A percentile compares a stretch with the other conserved stretches of the same genome.
Conservation (phyloP, 2,797 vertebrate genomes). For the Lycodopsis pacificus region DNA sequence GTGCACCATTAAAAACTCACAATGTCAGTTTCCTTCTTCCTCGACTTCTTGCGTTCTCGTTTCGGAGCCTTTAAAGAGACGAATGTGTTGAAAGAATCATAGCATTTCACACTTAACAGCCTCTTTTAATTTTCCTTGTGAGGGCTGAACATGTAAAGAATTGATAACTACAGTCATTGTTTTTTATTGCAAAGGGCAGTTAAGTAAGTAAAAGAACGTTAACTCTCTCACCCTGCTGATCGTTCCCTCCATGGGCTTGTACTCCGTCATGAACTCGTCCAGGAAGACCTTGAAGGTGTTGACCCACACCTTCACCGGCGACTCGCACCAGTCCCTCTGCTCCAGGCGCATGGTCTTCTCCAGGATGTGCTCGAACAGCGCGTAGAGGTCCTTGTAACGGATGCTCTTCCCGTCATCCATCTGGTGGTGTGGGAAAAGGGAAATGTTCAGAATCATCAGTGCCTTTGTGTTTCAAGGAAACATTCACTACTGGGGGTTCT, state of each 20-base stretch:
- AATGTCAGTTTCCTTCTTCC: conserved; percentile 88
- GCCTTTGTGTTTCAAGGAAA: not conserved
- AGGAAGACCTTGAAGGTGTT: conserved; percentile 98
- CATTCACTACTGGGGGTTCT: not conserved
- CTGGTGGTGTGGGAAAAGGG: conserved; percentile 67
- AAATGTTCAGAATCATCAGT: not conserved
- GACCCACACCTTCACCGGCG: conserved; percentile 96
- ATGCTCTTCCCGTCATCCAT: conserved; percentile 95
- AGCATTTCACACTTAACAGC: too few relatives aligned
- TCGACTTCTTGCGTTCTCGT: conserved; percentile 86
- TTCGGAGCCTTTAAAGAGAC: conserved; percentile 78
- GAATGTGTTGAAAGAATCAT: not conserved
- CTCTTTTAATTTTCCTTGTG: not conserved
- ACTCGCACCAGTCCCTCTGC: conserved; percentile 94
- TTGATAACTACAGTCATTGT: not conserved
- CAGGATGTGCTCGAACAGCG: conserved; percentile 96
- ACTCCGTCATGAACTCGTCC: conserved; percentile 96
- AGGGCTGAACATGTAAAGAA: not conserved
- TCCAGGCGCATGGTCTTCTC: conserved; percentile 96
- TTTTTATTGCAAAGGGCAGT: not conserved
- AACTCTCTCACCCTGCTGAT: conserved; percentile 84
- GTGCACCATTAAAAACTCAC: conserved; percentile 67
- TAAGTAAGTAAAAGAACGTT: not conserved
- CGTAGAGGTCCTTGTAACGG: conserved; percentile 95
- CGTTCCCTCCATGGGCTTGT: conserved; percentile 90